Evolutionary conservation across 2,113 vertebrate genomes (phyloP).

Genomic region (Aplodontia rufa): DNA sequence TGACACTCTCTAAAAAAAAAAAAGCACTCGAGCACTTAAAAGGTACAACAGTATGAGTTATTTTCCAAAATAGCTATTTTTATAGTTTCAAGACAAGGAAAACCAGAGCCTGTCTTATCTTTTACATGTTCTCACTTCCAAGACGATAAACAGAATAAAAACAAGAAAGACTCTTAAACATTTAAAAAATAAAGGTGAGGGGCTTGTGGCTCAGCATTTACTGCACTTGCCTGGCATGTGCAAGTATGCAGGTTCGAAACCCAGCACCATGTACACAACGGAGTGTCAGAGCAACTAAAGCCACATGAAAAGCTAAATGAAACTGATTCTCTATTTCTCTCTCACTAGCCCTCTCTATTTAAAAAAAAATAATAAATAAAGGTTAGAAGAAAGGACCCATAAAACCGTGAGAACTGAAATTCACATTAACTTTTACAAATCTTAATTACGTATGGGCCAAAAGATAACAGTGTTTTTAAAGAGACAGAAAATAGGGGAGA

Average conservation of each 20-base stretch:
- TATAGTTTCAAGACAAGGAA: slow-evolving; percentile 13
- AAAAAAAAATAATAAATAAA: slow-evolving; percentile 8
- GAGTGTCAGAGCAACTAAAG: no score
- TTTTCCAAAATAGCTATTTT: background rate
- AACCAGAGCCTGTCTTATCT: background rate
- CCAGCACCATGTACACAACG: no score
- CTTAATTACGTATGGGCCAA: background rate
- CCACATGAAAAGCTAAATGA: no score
- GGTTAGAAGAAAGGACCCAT: background rate
- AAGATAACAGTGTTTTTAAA: slow-evolving; percentile 6
- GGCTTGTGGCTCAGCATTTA: no score
- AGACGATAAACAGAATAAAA: slow-evolving; percentile 50
- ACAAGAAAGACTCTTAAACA: slow-evolving; percentile 2
- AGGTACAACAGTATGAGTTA: background rate
- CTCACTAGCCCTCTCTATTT: no score
- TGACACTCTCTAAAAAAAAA: no score
- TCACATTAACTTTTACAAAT: slow-evolving; percentile 10
- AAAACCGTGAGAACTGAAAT: background rate
- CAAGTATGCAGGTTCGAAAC: no score
- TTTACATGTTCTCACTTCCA: background rate
- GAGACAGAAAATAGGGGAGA: background rate
- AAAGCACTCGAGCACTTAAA: background rate
- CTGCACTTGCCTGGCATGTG: no score
- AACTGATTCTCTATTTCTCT: no score
- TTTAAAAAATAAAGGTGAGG: background rate